A percentile compares a stretch with the other conserved stretches of the same genome.
These are phyloP conservation scores for Ifrita kowaldi DNA, from an alignment of 2,113 vertebrate species.

Conservation along the genomic window DNA sequence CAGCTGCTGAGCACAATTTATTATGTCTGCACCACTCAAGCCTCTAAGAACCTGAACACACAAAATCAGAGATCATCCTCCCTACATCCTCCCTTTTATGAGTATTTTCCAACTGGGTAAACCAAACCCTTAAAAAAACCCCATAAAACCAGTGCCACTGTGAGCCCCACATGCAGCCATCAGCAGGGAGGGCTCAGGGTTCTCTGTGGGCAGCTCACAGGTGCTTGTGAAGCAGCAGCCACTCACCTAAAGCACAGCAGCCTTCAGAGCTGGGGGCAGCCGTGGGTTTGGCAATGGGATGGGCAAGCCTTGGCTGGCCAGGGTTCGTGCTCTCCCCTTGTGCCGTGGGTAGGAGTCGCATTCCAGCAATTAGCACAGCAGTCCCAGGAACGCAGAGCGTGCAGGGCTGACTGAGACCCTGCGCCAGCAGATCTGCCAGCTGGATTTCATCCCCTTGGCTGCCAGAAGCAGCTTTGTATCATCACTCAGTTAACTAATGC, in stretches of 20 bases:
- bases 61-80: background rate
- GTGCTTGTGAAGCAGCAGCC: rapidly evolving
- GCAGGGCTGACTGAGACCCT: background rate
- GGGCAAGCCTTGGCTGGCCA: background rate
- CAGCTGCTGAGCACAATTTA: background rate
- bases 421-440: background rate
- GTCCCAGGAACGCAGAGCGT: background rate
- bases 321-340: background rate
- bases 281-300: background rate
- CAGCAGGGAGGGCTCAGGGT: background rate
- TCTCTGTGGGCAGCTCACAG: background rate
- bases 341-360: background rate
- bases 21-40: background rate
- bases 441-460: background rate
- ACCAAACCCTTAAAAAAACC: background rate
- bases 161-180: background rate
- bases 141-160: background rate
- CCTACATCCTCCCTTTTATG: background rate
- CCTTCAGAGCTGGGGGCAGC: background rate
- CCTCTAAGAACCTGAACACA: background rate
- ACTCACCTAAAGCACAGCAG: background rate
- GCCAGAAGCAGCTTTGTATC: constrained; percentile 24
- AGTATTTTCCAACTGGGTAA: background rate
- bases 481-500: constrained; percentile 3
- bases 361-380: background rate